Base-by-base conservation (phyloP, 2,113 vertebrate genomes). In the Passer montanus region DNA sequence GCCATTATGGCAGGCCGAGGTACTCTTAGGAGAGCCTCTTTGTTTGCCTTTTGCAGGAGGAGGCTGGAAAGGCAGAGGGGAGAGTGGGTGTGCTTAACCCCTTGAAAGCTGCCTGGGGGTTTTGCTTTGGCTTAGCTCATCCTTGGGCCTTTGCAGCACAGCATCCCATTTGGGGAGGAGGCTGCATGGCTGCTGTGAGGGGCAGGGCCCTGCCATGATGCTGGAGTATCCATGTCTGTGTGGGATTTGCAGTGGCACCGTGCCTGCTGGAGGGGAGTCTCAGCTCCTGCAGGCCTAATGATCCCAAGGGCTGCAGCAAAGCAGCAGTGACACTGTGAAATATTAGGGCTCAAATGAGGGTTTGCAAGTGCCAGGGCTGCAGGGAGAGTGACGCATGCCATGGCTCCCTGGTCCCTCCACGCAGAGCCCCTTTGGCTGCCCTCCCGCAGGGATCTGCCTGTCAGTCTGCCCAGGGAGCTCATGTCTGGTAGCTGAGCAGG, bases 101-200 rank as follows among this genome's bases (percentile, higher is more conserved):
- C 31, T 50, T 79, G 78, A 83, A 75, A 79, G 56, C 67, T 87
- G 74, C 67, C 27, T n/a, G 33, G 37, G 50, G 31, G 4, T 22
- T 22, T 67, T 43, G 43, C 59, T 76, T 53, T 41, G 89, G 39
- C 49, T 60, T 41, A 13, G 84, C 80, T 89, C 35, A 9, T 75
- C 58, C 63, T 35, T 66, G 26, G 53, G 46, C 52, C 58, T 78
- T 28, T 31, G 60, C 47, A 41, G 80, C 35, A 14, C 28, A 24
- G 28, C 37, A 12, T 80, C 58, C 53, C 1, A 0, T 21, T 0
- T 23, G 44, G 44, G 56, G 20, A 68, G 69, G n/a, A 43, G 82
- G 21, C 3, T 10, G n/a, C 12, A 0, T 3, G 60, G 64, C 79
- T 6, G 0, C 2, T 9, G 30, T 0, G 23, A 20, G 73, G 77